phyloP scores from a whole-genome alignment of 2,113 vertebrate species.

The Xiphophorus maculatus region DNA sequence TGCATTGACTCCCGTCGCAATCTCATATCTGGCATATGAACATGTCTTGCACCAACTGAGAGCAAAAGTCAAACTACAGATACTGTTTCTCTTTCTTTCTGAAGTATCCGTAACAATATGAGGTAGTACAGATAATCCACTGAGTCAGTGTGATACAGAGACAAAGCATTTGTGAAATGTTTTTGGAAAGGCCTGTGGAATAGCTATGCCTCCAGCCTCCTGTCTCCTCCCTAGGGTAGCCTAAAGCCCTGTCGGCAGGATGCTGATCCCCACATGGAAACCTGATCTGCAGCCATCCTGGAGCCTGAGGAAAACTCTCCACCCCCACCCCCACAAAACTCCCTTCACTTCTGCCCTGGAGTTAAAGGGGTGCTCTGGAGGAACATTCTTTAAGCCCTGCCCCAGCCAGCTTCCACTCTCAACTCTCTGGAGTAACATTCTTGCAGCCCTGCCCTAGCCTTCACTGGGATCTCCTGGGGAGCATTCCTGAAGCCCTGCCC shows the following conservation, averaged over 20 bases:
- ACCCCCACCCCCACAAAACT: constrained; percentile 62
- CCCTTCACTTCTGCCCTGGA: constrained; percentile 71
- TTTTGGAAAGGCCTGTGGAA: constrained; percentile 73
- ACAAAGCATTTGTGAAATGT: constrained; percentile 73
- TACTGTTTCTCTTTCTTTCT: constrained; percentile 22
- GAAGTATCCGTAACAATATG: constrained; percentile 49
- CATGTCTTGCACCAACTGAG: constrained; percentile 56
- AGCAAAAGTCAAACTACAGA: constrained; percentile 66
- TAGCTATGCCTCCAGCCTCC: constrained; percentile 70
- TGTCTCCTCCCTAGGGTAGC: constrained; percentile 76
- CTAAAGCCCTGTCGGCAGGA: constrained; percentile 79
- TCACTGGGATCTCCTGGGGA: constrained; percentile 79
- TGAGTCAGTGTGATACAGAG: constrained; percentile 54
- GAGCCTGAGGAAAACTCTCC: constrained; percentile 64
- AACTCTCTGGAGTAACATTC: constrained; percentile 77
- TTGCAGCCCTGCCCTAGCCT: constrained; percentile 80
- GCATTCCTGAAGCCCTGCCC: constrained; percentile 83
- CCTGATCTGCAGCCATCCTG: constrained; percentile 82
- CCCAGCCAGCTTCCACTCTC: constrained; percentile 77
- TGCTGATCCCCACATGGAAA: constrained; percentile 81
- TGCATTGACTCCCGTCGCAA: constrained; percentile 42
- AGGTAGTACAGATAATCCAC: constrained; percentile 51
- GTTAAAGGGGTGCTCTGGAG: constrained; percentile 79
- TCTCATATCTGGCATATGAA: constrained; percentile 57
- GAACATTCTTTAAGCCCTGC: constrained; percentile 81